Evolutionary conservation across 2,113 vertebrate genomes (phyloP).

Genomic region (Nicator chloris): DNA sequence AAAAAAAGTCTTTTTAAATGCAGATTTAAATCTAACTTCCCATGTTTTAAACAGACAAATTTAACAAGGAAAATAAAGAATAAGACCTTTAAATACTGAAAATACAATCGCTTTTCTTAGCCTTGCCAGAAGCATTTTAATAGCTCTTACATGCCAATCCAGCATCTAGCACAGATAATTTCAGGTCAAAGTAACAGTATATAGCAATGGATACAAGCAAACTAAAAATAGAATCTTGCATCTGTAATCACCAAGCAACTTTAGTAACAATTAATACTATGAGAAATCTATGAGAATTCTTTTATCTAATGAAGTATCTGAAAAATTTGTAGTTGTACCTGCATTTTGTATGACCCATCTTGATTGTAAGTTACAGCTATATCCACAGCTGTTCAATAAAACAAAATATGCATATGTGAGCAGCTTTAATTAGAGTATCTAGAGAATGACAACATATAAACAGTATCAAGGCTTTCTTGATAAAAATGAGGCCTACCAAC

Average conservation of each 20-base stretch:
- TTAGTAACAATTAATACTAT: background rate
- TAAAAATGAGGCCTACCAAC: background rate
- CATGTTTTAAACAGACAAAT: background rate
- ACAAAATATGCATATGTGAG: background rate
- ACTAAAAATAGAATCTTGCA: background rate
- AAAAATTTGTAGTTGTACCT: slow-evolving; percentile 73
- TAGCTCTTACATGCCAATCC: background rate
- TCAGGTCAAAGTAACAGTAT: background rate
- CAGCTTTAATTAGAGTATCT: background rate
- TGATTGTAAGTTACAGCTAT: slow-evolving; percentile 81
- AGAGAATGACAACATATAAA: background rate
- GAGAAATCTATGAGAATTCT: background rate
- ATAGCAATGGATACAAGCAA: background rate
- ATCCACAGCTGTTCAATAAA: slow-evolving; percentile 77
- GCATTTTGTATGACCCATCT: slow-evolving; percentile 88
- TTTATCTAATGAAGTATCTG: background rate
- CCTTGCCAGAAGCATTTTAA: background rate
- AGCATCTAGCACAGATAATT: background rate
- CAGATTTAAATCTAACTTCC: background rate
- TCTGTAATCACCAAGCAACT: background rate
- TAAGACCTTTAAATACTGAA: background rate
- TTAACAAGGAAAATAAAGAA: background rate
- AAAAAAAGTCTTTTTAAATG: background rate
- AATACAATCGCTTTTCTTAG: background rate
- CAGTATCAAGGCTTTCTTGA: background rate